Percentiles rank a stretch among this genome's conserved stretches.
Conservation (phyloP, 2,888 invertebrate species). For the Watsonalla cultraria region DNA sequence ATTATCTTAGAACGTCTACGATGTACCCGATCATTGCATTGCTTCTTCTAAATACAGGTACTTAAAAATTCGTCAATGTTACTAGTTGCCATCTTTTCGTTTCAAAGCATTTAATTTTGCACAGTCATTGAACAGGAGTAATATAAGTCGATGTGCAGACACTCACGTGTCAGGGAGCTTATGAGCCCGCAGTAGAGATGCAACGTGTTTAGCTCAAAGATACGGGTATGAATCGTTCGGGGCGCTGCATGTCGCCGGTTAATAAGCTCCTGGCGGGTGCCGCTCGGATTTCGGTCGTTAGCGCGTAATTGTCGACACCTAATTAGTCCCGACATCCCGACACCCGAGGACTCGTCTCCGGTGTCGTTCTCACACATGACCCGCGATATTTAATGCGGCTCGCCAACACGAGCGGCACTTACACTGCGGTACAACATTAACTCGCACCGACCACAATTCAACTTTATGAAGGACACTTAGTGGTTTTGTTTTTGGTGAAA, state of each 20-base stretch:
- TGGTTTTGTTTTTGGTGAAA: neutral
- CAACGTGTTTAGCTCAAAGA: slow-evolving; percentile 21
- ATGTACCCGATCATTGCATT: too few relatives aligned
- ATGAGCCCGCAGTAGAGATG: slow-evolving; percentile 15
- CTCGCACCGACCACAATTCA: neutral
- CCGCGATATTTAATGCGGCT: slow-evolving; percentile 50
- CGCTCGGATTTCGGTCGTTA: slow-evolving; percentile 71
- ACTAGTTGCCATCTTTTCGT: neutral
- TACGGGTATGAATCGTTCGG: slow-evolving; percentile 35
- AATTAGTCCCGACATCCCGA: slow-evolving; percentile 55
- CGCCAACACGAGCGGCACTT: slow-evolving; percentile 12
- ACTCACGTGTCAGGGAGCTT: slow-evolving; percentile 10
- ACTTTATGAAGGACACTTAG: neutral
- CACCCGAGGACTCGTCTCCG: slow-evolving; percentile 53
- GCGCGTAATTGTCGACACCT: slow-evolving; percentile 69
- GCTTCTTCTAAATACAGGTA: too few relatives aligned
- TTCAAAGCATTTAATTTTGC: neutral
- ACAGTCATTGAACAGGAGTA: neutral
- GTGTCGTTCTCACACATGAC: slow-evolving; percentile 65
- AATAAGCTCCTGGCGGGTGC: slow-evolving; percentile 53
- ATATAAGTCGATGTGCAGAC: slow-evolving; percentile 1
- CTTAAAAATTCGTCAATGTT: neutral
- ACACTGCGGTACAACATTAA: slow-evolving; percentile 8
- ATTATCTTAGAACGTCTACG: too few relatives aligned
- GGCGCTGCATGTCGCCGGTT: slow-evolving; percentile 44